These are phyloP conservation scores for Cettia cetti DNA, from an alignment of 2,113 vertebrate genomes.

Conservation along the genomic window DNA sequence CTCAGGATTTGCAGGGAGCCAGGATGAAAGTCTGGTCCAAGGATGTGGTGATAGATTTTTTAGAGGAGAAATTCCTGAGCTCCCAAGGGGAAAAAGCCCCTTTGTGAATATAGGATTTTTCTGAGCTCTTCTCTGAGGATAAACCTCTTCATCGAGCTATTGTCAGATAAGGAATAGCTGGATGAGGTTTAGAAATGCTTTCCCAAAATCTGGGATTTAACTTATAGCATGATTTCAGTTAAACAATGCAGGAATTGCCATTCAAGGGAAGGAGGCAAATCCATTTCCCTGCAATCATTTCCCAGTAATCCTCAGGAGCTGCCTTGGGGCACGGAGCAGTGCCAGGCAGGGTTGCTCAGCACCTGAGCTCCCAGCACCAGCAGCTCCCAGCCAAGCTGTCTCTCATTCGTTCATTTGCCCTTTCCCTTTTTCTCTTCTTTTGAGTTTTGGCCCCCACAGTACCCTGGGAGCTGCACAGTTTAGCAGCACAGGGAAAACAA, in stretches of 20 bases:
- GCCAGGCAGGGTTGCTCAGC: background rate
- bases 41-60: background rate
- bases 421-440: background rate
- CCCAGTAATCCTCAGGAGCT: background rate
- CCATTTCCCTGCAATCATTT: background rate
- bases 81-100: background rate
- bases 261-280: background rate
- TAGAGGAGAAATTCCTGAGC: background rate
- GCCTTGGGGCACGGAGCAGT: background rate
- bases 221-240: background rate
- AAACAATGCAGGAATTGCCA: background rate
- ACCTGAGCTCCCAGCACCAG: background rate
- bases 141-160: background rate
- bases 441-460: background rate
- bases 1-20: background rate
- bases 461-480: background rate
- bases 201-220: background rate
- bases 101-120: background rate
- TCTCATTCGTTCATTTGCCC: background rate
- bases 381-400: background rate
- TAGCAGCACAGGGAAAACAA: background rate
- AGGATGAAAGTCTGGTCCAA: background rate
- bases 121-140: background rate
- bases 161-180: background rate
- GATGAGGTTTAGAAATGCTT: conserved; percentile 5